These are phyloP conservation scores for Orcinus orca DNA, from an alignment of 2,113 vertebrate genomes.

Conservation along the genomic window DNA sequence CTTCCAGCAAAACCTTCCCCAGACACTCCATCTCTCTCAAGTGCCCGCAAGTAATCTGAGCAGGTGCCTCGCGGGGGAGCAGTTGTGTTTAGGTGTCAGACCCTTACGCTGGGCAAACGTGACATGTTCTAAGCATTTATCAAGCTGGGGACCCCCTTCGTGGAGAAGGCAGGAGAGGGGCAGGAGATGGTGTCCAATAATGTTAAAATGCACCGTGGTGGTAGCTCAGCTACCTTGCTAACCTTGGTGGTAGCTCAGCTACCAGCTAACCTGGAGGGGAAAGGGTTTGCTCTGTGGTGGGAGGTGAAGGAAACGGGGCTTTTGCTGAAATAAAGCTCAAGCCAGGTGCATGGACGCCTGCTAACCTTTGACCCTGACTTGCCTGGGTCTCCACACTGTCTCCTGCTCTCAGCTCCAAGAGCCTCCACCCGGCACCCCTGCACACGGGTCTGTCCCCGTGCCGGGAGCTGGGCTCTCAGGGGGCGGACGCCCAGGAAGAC, in stretches of 20 bases:
- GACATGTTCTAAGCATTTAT: accelerated
- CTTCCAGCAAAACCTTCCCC: not conserved
- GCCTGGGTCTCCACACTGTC: not conserved
- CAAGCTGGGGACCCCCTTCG: not conserved
- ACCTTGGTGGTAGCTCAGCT: too few species aligned
- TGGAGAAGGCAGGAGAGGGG: accelerated
- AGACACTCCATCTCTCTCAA: not conserved
- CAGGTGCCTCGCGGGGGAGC: not conserved
- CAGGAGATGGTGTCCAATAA: not conserved
- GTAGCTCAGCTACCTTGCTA: too few species aligned
- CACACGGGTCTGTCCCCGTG: not conserved
- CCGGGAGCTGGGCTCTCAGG: not conserved
- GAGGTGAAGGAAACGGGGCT: not conserved
- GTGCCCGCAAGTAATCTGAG: not conserved
- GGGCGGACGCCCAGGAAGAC: not conserved
- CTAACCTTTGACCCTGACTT: not conserved
- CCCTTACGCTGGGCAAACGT: accelerated
- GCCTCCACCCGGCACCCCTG: not conserved
- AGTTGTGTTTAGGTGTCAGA: too few species aligned
- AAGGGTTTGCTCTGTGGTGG: not conserved
- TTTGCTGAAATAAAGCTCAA: not conserved
- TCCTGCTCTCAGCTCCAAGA: not conserved
- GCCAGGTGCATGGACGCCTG: not conserved
- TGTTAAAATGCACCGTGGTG: not conserved
- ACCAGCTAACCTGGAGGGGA: not conserved